Base-by-base conservation (phyloP, 2,797 vertebrate genomes). In the Varecia variegata region DNA sequence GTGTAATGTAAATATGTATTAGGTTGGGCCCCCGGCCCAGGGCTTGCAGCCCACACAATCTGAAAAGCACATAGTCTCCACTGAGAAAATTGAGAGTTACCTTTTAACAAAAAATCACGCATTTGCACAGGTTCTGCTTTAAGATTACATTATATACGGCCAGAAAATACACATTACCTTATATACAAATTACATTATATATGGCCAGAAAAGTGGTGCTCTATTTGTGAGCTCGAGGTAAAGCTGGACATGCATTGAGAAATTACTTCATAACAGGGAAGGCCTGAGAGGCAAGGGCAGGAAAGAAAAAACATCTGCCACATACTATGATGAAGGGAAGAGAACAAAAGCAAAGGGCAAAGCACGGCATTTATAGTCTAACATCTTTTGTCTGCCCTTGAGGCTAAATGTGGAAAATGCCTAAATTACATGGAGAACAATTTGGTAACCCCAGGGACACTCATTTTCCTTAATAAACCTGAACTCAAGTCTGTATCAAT, bases 401-500 rank as follows among this genome's bases (percentile, higher is more conserved):
- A 83, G 50, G 30, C 77, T 76, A 54, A 91, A 71, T 7, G 81
- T 67, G 58, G 21, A 92, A 94, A 95, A 73, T 35, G 67, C 60
- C 83, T 83, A 43, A 82, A 88, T 95, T 94, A 79, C 30, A 68
- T 3, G 13, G 50, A 82, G 45, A n/a, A 52, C 84, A 89, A 76
- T 92, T 84, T 90, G 81, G 30, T 90, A 91, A 96, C 35, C 60
- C 70, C 74, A 65, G 90, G 30, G 85, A 82, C 43, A 27, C 52
- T 85, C 73, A 67, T 85, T 92, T 92, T 85, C 94, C 86, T 94
- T 85, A 95, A 86, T 67, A 96, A 95, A 70, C 50, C 82, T 92
- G 54, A 96, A 95, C 76, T 94, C 60, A 70, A 80, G 79, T 80
- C 90, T 92, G 6, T 67, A 43, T 90, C 87, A 73, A 60, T 89